Base-by-base conservation (phyloP, 2,797 vertebrate species). In the Amblyraja radiata region DNA sequence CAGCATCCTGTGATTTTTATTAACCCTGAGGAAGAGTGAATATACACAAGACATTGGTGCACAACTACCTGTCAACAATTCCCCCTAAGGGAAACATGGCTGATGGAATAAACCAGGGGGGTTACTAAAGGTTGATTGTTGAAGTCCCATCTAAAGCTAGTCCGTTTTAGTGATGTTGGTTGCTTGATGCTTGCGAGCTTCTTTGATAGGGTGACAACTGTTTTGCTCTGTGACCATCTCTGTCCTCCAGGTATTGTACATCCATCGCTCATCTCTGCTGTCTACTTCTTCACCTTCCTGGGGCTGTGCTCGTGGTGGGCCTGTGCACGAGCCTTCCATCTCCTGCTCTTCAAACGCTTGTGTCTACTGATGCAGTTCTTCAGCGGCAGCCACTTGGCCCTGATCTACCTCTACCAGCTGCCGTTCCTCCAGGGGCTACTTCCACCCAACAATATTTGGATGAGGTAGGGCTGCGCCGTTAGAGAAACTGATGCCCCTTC, bases 241-340 rank as follows among this genome's bases (percentile, higher is more conserved):
- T 65, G 11, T 71, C 5, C 81, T 94, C 90, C 94, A 98, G 97
- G 97, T 80, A 96, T 97, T 93, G 95, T 93, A 0, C 94, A 97
- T 58, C 97, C 97, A 28, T 98, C 97, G 1, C 94, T 98, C 93
- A 97, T 96, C 46, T 98, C 97, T 0, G 95, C 95, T 0, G 93
- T 98, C 92, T 97, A 97, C 94, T 97, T 98, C 0, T 95, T 95
- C 88, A 93, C 94, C 39, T 98, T 98, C 94, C 94, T 98, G 46
- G 95, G 95, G 9, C 94, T 97, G 93, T 97, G 97, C 6, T 97
- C 97, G 95, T 97, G 96, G 96, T 98, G 97, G 98, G 95, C 97
- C 1, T 97, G 97, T 78, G 93, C 94, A 63, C 95, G 94, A 58
- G 94, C 95, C 13, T 94, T 97, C 86, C 95, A 95, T 93, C 90